Percentiles rank a stretch among this genome's conserved stretches.
These are phyloP conservation scores for Sesamia nonagrioides DNA, from an alignment of 1,140 invertebrate genomes.

Conservation along the genomic window DNA sequence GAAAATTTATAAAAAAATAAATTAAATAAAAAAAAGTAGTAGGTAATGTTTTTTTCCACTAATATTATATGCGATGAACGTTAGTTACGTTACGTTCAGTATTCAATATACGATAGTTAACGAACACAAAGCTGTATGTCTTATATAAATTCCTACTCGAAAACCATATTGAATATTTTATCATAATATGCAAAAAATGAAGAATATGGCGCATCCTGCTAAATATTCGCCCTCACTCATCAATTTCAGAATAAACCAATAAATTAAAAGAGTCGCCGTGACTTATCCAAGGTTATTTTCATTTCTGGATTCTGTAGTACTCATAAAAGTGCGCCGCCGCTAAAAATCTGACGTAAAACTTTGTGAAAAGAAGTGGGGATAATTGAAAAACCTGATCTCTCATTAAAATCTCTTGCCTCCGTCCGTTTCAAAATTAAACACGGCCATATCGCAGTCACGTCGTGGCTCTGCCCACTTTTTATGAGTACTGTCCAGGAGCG, in stretches of 20 bases:
- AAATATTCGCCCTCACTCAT: slow-evolving; percentile 28
- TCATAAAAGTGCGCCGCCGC: slow-evolving; percentile 58
- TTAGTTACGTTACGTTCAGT: not conserved
- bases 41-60: not conserved
- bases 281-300: slow-evolving; percentile 52
- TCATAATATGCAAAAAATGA: slow-evolving; percentile 10
- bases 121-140: slow-evolving; percentile 7
- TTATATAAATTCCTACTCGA: slow-evolving; percentile 28
- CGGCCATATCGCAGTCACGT: slow-evolving; percentile 71
- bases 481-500: slow-evolving; percentile 58
- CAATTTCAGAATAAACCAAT: slow-evolving; percentile 36
- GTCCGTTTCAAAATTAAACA: slow-evolving; percentile 68
- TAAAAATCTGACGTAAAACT: slow-evolving; percentile 66
- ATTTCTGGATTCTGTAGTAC: slow-evolving; percentile 47
- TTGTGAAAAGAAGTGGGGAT: slow-evolving; percentile 66
- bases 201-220: slow-evolving; percentile 6
- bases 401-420: slow-evolving; percentile 80
- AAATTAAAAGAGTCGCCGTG: slow-evolving; percentile 47
- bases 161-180: slow-evolving; percentile 34
- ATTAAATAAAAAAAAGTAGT: not conserved
- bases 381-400: slow-evolving; percentile 83
- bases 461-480: slow-evolving; percentile 58
- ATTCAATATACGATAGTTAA: slow-evolving; percentile 13
- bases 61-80: not conserved
- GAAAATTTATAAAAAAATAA: too few species aligned